These are phyloP conservation scores for Helicoverpa armigera DNA, from an alignment of 1,140 invertebrate species.

Conservation along the genomic window DNA sequence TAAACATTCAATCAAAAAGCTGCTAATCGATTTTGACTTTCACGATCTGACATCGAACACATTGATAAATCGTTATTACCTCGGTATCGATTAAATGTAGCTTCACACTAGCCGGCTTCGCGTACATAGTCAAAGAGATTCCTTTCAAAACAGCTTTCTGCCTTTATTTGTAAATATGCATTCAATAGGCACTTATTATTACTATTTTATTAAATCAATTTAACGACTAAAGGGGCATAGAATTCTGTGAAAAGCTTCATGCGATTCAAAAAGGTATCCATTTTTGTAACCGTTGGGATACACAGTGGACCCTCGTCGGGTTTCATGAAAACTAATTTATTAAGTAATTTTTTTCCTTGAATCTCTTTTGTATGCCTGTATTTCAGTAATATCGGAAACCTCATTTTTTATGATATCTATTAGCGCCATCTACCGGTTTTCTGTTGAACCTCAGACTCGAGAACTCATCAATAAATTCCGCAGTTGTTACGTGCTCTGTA, in stretches of 20 bases:
- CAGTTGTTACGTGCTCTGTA: not conserved
- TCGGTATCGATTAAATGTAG: conserved; percentile 39
- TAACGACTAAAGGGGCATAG: not conserved
- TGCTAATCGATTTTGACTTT: conserved; percentile 70
- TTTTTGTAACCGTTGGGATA: not conserved
- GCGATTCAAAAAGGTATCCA: not conserved
- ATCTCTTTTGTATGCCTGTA: not conserved
- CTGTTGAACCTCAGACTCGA: not conserved
- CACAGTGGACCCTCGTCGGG: no score
- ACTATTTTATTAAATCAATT: not conserved
- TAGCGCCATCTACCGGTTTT: not conserved
- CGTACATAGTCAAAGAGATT: conserved; percentile 56
- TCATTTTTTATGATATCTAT: not conserved
- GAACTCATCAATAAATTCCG: not conserved
- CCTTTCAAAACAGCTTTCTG: conserved; percentile 41
- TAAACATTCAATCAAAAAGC: conserved; percentile 57
- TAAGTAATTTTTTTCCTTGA: no score
- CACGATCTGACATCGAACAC: conserved; percentile 61
- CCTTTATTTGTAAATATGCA: conserved; percentile 32
- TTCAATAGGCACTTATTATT: not conserved
- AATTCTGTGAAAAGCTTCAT: not conserved
- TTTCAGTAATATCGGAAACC: not conserved
- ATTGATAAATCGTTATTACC: conserved; percentile 61
- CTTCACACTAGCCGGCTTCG: conserved; percentile 31
- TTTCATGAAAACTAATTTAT: no score